Evolutionary conservation across 2,797 vertebrate genomes (phyloP), one percentile per base, ranked within the genome.

Genomic region (Chrosomus eos): DNA sequence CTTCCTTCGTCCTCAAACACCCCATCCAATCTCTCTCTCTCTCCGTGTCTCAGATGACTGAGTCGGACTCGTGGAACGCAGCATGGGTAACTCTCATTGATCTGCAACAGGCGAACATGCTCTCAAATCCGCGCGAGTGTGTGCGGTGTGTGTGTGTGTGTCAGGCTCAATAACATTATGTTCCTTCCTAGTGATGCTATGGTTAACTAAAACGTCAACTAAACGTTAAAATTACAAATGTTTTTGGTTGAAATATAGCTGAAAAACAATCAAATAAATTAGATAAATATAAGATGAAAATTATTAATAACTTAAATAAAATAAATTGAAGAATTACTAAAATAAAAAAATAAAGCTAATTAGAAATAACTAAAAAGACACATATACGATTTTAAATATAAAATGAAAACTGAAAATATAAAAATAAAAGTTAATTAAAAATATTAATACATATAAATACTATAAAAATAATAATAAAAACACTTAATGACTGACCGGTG

Each of bases 181-280:
- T 84, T 93, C 91, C 91, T 92, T 92, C 74, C 90, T 13, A 14
- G 31, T 48, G 45, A 16, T 48, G 45, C 4, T 16, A 48, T 48
- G 45, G 45, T 48, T 48, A 13, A 43, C 40, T 43, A 43, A 14
- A 43, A 43, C 11, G 43, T 45, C 3, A 43, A 45, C 45, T 45
- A 45, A 48, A 48, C 5, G 4, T 48, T 48, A 5, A 48, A 48
- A 48, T 45, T 16, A 48, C 16, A 48, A 48, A 48, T 48, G 45
- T 48, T 48, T 48, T 16, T 48, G 45, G 45, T 16, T 48, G 14
- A 14, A 48, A 16, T 16, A 48, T 16, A 48, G 14, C 45, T 48
- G 45, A 48, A 48, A 48, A 48, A 5, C 45, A 48, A 48, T 48
- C 45, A 48, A 48, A 5, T 48, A 48, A 48, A 48, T 16, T 16